phyloP scores from a whole-genome alignment of 2,888 invertebrate species.

The Epinotia nisella region DNA sequence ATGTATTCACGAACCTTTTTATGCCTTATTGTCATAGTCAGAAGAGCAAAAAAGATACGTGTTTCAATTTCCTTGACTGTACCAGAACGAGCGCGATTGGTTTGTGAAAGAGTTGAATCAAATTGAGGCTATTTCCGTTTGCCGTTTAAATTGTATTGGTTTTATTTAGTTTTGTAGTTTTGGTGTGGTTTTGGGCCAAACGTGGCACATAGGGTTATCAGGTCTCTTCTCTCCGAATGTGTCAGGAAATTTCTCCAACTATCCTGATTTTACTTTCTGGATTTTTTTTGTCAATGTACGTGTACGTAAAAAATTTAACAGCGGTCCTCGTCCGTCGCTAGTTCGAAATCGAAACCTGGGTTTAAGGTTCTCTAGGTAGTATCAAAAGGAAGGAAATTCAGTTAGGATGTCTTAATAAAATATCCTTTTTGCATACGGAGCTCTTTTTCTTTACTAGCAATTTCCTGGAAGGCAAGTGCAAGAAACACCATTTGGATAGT shows the following conservation, averaged over 20 bases:
- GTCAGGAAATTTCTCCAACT: conserved; percentile 19
- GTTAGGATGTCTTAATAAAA: not conserved
- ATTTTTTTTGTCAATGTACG: not conserved
- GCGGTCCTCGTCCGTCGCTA: not conserved
- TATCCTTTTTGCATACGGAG: not conserved
- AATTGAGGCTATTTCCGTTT: not conserved
- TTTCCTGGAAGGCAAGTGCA: not conserved
- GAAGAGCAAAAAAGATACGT: no score
- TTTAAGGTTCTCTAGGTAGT: not conserved
- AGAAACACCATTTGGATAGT: not conserved
- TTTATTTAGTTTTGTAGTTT: not conserved
- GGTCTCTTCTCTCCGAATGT: conserved; percentile 27
- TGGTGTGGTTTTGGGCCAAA: not conserved
- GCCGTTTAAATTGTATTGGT: not conserved
- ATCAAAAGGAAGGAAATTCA: not conserved
- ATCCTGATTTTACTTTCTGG: not conserved
- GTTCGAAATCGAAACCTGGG: not conserved
- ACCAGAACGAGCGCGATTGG: no score
- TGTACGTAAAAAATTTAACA: conserved; percentile 12
- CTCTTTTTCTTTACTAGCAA: not conserved
- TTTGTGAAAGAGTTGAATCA: not conserved
- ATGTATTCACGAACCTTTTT: no score
- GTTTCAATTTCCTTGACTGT: no score
- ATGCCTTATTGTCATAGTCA: no score
- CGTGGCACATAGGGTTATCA: not conserved